phyloP scores from a whole-genome alignment of 2,113 vertebrate genomes.

The Sylvia atricapilla region DNA sequence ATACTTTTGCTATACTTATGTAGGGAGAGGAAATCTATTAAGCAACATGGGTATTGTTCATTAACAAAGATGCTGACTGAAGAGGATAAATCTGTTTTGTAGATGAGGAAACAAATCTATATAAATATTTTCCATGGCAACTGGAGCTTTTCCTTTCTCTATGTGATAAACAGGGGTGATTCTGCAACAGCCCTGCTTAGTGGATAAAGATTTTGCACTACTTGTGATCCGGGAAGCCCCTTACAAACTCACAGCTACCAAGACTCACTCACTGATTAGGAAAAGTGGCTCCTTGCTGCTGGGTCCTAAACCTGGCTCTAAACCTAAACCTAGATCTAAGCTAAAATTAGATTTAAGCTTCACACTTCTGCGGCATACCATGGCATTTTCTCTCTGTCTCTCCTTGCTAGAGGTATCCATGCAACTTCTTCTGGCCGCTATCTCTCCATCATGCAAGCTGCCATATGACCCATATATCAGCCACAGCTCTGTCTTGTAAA shows the following conservation, averaged over 20 bases:
- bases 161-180: not conserved
- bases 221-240: not conserved
- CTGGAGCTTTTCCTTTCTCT: not conserved
- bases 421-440: not conserved
- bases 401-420: not conserved
- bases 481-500: not conserved
- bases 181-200: not conserved
- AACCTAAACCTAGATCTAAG: not conserved
- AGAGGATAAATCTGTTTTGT: not conserved
- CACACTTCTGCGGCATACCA: rapidly evolving
- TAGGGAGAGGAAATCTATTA: not conserved
- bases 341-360: not conserved
- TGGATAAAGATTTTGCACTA: not conserved
- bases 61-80: not conserved
- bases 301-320: not conserved
- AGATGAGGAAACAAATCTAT: not conserved
- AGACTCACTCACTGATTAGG: not conserved
- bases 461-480: not conserved
- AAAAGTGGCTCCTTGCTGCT: not conserved
- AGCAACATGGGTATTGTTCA: not conserved
- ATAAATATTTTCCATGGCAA: not conserved
- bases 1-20: not conserved
- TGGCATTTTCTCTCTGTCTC: not conserved
- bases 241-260: not conserved
- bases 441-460: not conserved